Evolutionary conservation across 2,888 invertebrate genomes (phyloP).

Genomic region (Dendrolimus houi): DNA sequence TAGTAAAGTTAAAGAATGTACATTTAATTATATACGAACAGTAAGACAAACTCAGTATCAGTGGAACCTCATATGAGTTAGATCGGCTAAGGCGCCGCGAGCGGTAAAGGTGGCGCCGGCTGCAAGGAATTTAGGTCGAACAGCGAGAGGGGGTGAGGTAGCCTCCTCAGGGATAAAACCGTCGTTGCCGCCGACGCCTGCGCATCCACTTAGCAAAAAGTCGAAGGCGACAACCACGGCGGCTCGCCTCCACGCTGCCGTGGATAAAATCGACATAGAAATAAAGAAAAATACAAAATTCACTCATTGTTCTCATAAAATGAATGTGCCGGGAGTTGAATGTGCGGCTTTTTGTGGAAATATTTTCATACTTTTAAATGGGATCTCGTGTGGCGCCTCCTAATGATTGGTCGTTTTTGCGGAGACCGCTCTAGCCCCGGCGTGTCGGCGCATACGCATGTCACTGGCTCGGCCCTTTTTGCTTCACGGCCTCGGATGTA

Average conservation of each 20-base stretch:
- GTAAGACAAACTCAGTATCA: no score
- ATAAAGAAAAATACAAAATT: slow-evolving; percentile 76
- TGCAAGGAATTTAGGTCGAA: slow-evolving; percentile 17
- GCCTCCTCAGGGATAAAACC: slow-evolving; percentile 50
- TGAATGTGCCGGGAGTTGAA: slow-evolving; percentile 75
- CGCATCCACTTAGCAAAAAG: slow-evolving; percentile 64
- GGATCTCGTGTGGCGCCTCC: slow-evolving; percentile 75
- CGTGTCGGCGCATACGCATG: slow-evolving; percentile 69
- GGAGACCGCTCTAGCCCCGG: slow-evolving; percentile 63
- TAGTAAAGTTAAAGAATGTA: no score
- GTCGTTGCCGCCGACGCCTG: slow-evolving; percentile 59
- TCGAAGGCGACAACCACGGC: slow-evolving; percentile 66
- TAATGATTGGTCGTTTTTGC: slow-evolving; percentile 74
- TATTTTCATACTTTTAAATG: slow-evolving; percentile 77
- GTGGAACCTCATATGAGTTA: slow-evolving; percentile 7
- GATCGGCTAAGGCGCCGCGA: slow-evolving; percentile 26
- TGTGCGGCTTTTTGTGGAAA: slow-evolving; percentile 75
- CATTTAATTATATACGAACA: no score
- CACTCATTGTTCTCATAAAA: slow-evolving; percentile 77
- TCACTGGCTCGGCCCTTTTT: slow-evolving; percentile 59
- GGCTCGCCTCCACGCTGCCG: slow-evolving; percentile 61
- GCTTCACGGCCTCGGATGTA: slow-evolving; percentile 60
- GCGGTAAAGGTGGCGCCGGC: slow-evolving; percentile 59
- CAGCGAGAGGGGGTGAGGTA: slow-evolving; percentile 25
- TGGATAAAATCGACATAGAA: slow-evolving; percentile 76